These are phyloP conservation scores for Sinocyclocheilus grahami DNA, from an alignment of 2,113 vertebrate genomes.

Conservation along the genomic window DNA sequence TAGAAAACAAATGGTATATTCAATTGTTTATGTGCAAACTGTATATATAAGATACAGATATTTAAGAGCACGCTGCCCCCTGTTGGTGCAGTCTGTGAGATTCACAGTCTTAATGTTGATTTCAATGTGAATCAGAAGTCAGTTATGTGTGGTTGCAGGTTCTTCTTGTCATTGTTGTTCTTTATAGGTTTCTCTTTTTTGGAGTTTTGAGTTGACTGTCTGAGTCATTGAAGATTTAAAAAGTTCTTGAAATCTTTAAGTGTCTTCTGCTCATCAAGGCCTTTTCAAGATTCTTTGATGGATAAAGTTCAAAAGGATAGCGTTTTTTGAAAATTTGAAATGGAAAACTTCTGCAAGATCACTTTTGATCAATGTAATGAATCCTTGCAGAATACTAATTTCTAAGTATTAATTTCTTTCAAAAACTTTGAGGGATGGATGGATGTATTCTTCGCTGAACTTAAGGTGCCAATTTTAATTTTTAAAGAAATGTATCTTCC, in stretches of 20 bases:
- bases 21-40: background rate
- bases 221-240: background rate
- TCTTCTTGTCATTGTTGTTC: background rate
- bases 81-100: slow-evolving; percentile 25
- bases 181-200: background rate
- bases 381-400: background rate
- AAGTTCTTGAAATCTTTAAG: background rate
- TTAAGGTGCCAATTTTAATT: background rate
- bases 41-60: background rate
- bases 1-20: background rate
- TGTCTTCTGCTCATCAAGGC: background rate
- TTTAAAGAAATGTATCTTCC: background rate
- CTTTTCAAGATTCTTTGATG: background rate
- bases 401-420: background rate
- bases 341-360: background rate
- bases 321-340: background rate
- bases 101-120: background rate
- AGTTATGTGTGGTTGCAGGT: background rate
- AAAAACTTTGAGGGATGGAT: background rate
- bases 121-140: background rate
- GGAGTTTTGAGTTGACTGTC: background rate
- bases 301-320: background rate
- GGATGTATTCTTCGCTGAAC: background rate
- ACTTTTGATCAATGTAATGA: background rate
- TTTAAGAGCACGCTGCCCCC: slow-evolving; percentile 56